Evolutionary conservation across 2,888 invertebrate species (phyloP).

Genomic region (Drosophila robusta): DNA sequence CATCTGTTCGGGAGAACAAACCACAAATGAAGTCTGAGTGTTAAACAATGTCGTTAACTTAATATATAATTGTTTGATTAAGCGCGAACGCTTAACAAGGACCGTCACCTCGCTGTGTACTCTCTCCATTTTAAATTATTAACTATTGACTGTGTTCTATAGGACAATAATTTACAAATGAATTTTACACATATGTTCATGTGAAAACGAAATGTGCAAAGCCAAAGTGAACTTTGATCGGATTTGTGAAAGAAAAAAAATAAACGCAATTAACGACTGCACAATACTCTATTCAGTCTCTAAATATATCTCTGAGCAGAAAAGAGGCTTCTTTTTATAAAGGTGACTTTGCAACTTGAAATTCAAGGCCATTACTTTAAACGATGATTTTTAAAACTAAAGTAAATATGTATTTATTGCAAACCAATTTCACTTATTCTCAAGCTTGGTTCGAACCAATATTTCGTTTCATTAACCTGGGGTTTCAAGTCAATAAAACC

Average conservation of each 20-base stretch:
- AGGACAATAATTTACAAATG: neutral
- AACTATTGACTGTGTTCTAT: neutral
- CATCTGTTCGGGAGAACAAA: conserved; percentile 80
- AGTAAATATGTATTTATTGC: too few species aligned
- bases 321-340: too few species aligned
- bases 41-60: neutral
- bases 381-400: too few species aligned
- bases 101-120: conserved; percentile 42
- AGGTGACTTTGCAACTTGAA: too few species aligned
- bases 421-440: too few species aligned
- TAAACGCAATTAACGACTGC: neutral
- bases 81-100: neutral
- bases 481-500: too few species aligned
- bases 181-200: neutral
- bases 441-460: too few species aligned
- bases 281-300: neutral
- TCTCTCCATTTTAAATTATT: conserved; percentile 2
- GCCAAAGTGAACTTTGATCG: conserved; percentile 69
- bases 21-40: conserved; percentile 27
- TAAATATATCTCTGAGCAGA: too few species aligned
- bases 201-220: neutral
- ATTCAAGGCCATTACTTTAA: too few species aligned
- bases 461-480: too few species aligned
- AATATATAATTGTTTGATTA: neutral
- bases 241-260: neutral